These are phyloP conservation scores for Campoletis raptor DNA, from an alignment of 2,888 invertebrate species.

Conservation along the genomic window DNA sequence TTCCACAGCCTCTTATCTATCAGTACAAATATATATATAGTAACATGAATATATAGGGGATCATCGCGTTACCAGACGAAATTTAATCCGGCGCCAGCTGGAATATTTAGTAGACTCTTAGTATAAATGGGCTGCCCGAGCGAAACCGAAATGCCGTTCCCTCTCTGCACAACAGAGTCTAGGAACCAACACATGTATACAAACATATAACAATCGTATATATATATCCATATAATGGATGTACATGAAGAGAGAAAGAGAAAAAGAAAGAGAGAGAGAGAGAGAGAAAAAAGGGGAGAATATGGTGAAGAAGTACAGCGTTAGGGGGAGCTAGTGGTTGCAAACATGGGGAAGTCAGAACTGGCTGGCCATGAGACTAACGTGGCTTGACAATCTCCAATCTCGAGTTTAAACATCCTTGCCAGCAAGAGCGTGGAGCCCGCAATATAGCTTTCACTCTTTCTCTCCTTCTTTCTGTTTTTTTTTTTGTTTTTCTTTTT, in stretches of 20 bases:
- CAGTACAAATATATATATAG: neutral
- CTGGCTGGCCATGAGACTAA: constrained; percentile 66
- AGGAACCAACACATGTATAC: constrained; percentile 13
- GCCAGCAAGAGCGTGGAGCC: constrained; percentile 55
- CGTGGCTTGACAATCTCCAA: constrained; percentile 71
- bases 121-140: constrained; percentile 69
- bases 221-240: neutral
- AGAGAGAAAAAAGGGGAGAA: neutral
- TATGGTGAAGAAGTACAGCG: constrained; percentile 32
- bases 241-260: too few species aligned
- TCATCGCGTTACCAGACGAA: constrained; percentile 65
- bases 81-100: constrained; percentile 70
- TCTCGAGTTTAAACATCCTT: constrained; percentile 68
- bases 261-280: neutral
- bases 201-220: constrained; percentile 16
- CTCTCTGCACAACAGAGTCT: constrained; percentile 41
- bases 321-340: constrained; percentile 24
- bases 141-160: constrained; percentile 65
- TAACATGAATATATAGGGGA: constrained; percentile 37
- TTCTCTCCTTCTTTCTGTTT: constrained; percentile 13
- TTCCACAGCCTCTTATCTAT: neutral
- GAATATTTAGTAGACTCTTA: constrained; percentile 72
- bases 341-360: constrained; percentile 61
- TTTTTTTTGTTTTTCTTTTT: too few species aligned
- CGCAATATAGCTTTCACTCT: constrained; percentile 36